Percentiles rank a stretch among this genome's conserved stretches.
Conservation (phyloP, 1,140 invertebrate species). For the Drosophila sucinea region DNA sequence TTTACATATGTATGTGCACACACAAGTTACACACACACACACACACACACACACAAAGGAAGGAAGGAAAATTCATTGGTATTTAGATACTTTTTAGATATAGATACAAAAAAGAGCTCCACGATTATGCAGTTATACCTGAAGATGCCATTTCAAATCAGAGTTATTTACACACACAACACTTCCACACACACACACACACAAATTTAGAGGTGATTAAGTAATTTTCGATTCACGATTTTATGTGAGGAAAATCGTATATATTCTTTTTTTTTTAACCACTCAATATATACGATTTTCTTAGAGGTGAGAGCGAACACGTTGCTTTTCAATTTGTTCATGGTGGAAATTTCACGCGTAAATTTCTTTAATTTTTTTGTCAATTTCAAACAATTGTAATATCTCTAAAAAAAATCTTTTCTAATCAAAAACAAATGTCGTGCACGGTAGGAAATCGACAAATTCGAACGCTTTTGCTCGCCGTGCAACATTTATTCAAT, state of each 20-base stretch:
- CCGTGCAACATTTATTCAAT: too few species aligned
- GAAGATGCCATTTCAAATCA: slow-evolving; percentile 54
- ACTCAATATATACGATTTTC: slow-evolving; percentile 44
- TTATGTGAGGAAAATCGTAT: slow-evolving; percentile 24
- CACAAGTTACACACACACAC: not conserved
- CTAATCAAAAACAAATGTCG: too few species aligned
- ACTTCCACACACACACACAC: not conserved
- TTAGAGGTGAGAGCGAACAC: slow-evolving; percentile 1
- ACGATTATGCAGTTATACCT: not conserved
- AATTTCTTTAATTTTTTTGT: too few species aligned
- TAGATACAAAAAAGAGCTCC: not conserved
- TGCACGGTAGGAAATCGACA: too few species aligned
- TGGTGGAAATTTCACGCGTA: slow-evolving; percentile 21
- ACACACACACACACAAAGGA: not conserved
- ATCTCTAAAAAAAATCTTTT: too few species aligned
- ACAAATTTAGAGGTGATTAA: slow-evolving; percentile 34
- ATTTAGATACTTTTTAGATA: not conserved
- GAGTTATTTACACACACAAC: slow-evolving; percentile 15
- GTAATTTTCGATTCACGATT: slow-evolving; percentile 40
- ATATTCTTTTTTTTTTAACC: slow-evolving; percentile 32
- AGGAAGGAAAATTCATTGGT: slow-evolving; percentile 10
- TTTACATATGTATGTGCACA: too few species aligned
- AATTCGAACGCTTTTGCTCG: too few species aligned
- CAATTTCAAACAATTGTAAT: too few species aligned
- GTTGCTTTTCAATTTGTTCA: slow-evolving; percentile 20